Evolutionary conservation across 2,888 invertebrate genomes (phyloP).

Genomic region (Gibbula magus): DNA sequence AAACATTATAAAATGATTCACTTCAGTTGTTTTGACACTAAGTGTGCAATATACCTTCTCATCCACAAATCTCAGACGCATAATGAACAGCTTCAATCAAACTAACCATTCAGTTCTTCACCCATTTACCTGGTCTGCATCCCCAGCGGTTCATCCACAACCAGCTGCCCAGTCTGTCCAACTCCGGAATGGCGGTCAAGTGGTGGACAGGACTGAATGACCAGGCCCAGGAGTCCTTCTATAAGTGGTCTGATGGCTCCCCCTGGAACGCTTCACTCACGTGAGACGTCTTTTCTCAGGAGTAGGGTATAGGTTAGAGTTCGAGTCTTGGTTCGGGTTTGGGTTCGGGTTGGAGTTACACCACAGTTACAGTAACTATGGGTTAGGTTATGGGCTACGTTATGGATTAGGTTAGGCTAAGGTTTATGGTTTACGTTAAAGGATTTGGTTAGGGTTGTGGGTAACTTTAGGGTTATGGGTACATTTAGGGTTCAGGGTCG

Average conservation of each 20-base stretch:
- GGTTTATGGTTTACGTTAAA: too few species aligned
- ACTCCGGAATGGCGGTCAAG: conserved; percentile 35
- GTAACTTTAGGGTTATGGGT: too few species aligned
- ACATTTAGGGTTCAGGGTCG: too few species aligned
- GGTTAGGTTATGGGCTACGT: too few species aligned
- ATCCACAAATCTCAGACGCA: not conserved
- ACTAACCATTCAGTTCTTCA: not conserved
- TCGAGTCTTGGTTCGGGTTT: too few species aligned
- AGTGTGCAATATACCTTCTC: not conserved
- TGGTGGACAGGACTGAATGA: conserved; percentile 56
- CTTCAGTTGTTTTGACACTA: not conserved
- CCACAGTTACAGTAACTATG: too few species aligned
- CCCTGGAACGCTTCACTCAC: conserved; percentile 33
- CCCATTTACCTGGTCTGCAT: not conserved
- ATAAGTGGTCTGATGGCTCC: conserved; percentile 47
- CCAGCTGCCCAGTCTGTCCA: conserved; percentile 30
- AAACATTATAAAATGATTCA: too few species aligned
- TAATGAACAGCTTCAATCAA: not conserved
- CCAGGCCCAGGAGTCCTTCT: conserved; percentile 34
- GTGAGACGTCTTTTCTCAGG: too few species aligned
- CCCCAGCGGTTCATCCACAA: conserved; percentile 23
- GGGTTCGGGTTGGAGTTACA: too few species aligned
- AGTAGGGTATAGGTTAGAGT: too few species aligned
- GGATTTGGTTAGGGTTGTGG: too few species aligned
- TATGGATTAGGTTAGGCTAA: too few species aligned